Evolutionary conservation across 1,140 invertebrate species (phyloP).

Genomic region (Nasonia longicornis): DNA sequence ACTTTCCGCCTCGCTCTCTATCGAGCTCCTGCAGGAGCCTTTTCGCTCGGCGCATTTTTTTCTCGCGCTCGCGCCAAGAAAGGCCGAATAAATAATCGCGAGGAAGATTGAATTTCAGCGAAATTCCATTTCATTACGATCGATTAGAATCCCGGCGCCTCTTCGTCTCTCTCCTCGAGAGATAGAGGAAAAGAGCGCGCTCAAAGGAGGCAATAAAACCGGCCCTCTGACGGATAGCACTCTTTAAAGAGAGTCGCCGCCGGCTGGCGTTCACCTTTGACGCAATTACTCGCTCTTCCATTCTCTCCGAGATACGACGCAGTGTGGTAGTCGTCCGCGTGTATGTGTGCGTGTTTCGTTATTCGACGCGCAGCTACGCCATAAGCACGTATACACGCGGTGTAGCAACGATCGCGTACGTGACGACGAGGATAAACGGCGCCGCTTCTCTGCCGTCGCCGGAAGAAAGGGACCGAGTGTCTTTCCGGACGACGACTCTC

Average conservation of each 20-base stretch:
- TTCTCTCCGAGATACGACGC: background rate
- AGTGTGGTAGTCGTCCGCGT: background rate
- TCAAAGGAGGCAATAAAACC: constrained; percentile 33
- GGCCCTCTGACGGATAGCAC: background rate
- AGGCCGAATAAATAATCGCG: background rate
- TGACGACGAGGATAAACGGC: constrained; percentile 60
- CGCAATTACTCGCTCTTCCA: constrained; percentile 23
- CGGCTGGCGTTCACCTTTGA: constrained; percentile 25
- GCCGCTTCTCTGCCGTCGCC: background rate
- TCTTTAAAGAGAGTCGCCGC: background rate
- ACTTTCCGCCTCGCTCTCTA: constrained; percentile 9
- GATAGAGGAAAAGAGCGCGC: background rate
- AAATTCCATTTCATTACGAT: background rate
- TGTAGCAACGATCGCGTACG: constrained; percentile 49
- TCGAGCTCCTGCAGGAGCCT: background rate
- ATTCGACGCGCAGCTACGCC: constrained; percentile 8
- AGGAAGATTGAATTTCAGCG: background rate
- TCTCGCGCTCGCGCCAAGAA: background rate
- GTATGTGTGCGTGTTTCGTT: constrained; percentile 7
- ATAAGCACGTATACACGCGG: constrained; percentile 8
- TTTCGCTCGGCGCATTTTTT: background rate
- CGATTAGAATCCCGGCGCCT: background rate
- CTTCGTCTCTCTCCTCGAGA: too few relatives aligned
- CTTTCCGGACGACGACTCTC: constrained; percentile 47
- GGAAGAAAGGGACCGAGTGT: background rate